Conservation (phyloP, 2,888 invertebrate genomes). For the Meteorus cinctellus region DNA sequence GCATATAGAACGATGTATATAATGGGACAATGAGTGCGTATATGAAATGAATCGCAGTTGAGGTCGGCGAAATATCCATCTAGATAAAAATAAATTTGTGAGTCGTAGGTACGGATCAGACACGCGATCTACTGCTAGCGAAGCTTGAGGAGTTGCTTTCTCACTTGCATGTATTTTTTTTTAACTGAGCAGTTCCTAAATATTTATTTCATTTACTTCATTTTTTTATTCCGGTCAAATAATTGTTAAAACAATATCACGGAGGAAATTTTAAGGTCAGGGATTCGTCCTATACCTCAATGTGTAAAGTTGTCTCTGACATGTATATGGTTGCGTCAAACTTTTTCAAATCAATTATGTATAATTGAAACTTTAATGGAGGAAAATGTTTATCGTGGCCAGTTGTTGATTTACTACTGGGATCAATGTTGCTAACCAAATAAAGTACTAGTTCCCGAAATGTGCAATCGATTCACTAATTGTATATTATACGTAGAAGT, state of each 20-base stretch:
- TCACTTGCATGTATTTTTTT: slow-evolving; percentile 1
- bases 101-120: slow-evolving; percentile 35
- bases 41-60: neutral
- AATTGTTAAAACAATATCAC: no score
- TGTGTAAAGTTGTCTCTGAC: neutral
- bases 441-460: neutral
- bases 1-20: neutral
- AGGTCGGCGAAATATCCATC: neutral
- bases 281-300: neutral
- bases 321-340: neutral
- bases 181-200: no score
- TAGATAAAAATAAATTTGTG: slow-evolving; percentile 45
- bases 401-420: neutral
- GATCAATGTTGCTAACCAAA: slow-evolving; percentile 21
- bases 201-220: no score
- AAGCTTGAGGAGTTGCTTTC: neutral
- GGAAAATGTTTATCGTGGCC: neutral
- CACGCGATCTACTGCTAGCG: slow-evolving; percentile 30
- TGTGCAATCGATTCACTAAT: neutral
- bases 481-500: neutral
- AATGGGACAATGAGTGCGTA: slow-evolving; percentile 13
- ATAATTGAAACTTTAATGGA: neutral
- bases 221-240: no score
- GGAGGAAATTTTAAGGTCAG: no score
- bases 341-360: slow-evolving; percentile 9